Evolutionary conservation across 1,140 invertebrate genomes (phyloP).

Genomic region (Tetramorium simillimum): DNA sequence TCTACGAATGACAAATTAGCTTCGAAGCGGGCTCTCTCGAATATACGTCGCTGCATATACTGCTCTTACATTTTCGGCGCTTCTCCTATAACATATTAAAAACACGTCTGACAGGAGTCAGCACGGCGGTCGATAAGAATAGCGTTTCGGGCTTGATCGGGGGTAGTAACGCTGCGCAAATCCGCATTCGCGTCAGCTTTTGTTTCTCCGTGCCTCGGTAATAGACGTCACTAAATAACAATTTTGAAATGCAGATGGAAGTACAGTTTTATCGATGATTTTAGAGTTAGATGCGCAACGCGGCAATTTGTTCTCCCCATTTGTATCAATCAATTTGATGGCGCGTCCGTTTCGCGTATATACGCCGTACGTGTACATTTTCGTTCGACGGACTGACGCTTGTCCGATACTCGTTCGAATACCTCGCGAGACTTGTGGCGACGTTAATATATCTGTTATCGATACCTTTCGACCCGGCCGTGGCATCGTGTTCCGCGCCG

Average conservation of each 20-base stretch:
- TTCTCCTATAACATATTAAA: conserved; percentile 4
- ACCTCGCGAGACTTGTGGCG: conserved; percentile 20
- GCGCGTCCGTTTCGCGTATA: neutral
- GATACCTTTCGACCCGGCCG: conserved; percentile 19
- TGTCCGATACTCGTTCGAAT: conserved; percentile 35
- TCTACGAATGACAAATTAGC: conserved; percentile 35
- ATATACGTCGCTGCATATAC: neutral
- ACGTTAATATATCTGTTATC: conserved; percentile 46
- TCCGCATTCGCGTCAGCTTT: neutral
- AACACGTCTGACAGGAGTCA: neutral
- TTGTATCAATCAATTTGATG: neutral
- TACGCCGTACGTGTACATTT: neutral
- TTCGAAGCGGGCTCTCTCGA: neutral
- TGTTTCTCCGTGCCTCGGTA: neutral
- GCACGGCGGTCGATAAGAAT: neutral
- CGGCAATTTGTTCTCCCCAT: neutral
- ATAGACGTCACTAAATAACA: neutral
- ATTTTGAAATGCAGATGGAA: neutral
- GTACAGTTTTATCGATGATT: neutral
- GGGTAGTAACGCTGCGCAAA: neutral
- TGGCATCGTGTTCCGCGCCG: neutral
- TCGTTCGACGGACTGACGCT: conserved; percentile 11
- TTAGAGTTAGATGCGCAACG: neutral
- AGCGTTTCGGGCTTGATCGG: neutral
- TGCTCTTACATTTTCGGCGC: conserved; percentile 5